These are phyloP conservation scores for Phoxinus phoxinus DNA, from an alignment of 2,113 vertebrate species.

Conservation along the genomic window DNA sequence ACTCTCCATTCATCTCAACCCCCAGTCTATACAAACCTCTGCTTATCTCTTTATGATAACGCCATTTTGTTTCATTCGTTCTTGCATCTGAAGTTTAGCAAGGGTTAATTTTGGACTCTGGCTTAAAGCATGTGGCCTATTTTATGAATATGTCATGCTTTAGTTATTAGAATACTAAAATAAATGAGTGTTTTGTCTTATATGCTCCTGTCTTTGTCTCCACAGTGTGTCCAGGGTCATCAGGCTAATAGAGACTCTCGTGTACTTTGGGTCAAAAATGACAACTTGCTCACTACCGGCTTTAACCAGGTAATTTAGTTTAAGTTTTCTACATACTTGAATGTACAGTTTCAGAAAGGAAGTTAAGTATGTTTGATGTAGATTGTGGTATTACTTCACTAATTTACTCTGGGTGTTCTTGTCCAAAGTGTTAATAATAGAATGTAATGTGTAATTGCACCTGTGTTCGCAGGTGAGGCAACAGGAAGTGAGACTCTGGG, in stretches of 20 bases:
- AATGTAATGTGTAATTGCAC: constrained; percentile 20
- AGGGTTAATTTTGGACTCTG: too few species aligned
- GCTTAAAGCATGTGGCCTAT: too few species aligned
- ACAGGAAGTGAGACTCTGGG: constrained; percentile 89
- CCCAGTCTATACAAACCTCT: too few species aligned
- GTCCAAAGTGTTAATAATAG: background rate
- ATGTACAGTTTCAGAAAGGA: background rate
- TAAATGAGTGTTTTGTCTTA: background rate
- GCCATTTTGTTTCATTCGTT: background rate
- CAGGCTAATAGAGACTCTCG: constrained; percentile 86
- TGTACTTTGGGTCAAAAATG: constrained; percentile 83
- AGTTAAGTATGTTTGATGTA: background rate
- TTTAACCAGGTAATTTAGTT: constrained; percentile 88
- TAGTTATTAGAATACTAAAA: too few species aligned
- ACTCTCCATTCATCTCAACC: background rate
- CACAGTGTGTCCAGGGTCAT: constrained; percentile 74
- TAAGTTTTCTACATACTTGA: background rate
- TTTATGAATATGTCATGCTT: background rate
- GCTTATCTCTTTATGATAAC: background rate
- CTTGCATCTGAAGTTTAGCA: too few species aligned
- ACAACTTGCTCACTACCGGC: constrained; percentile 84
- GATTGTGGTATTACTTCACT: background rate
- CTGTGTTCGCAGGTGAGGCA: constrained; percentile 80
- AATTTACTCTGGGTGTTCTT: background rate
- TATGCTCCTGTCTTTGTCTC: background rate